Evolutionary conservation across 2,113 vertebrate genomes (phyloP).

Genomic region (Rhea americana): DNA sequence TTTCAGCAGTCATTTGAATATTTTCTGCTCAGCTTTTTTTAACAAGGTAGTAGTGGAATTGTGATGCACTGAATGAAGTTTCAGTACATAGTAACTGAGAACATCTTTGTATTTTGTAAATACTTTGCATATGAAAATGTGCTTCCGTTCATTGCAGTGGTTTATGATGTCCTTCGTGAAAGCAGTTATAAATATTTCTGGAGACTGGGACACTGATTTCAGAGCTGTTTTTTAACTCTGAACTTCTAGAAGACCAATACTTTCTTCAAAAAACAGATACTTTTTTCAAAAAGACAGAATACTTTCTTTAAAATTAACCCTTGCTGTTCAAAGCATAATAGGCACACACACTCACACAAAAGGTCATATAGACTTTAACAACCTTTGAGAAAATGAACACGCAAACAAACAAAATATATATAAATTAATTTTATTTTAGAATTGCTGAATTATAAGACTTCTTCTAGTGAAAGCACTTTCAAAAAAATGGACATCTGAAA

Average conservation of each 20-base stretch:
- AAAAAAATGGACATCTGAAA: neutral
- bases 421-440: neutral
- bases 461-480: neutral
- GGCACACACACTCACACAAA: neutral
- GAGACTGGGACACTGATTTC: neutral
- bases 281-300: too few relatives aligned
- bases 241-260: neutral
- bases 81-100: neutral
- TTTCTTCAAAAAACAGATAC: neutral
- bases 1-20: neutral
- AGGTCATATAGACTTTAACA: rapidly evolving
- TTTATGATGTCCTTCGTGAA: neutral
- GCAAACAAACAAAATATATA: neutral
- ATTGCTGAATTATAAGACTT: neutral
- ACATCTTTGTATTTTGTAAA: neutral
- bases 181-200: neutral
- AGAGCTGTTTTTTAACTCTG: neutral
- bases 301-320: neutral
- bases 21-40: neutral
- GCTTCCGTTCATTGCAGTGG: neutral
- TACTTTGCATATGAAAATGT: neutral
- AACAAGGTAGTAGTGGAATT: neutral
- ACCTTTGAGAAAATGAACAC: neutral
- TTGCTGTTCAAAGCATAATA: neutral
- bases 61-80: neutral